Percentiles rank a stretch among this genome's conserved stretches.
These are phyloP conservation scores for Campylorhamphus procurvoides DNA, from an alignment of 2,113 vertebrate species.

Conservation along the genomic window DNA sequence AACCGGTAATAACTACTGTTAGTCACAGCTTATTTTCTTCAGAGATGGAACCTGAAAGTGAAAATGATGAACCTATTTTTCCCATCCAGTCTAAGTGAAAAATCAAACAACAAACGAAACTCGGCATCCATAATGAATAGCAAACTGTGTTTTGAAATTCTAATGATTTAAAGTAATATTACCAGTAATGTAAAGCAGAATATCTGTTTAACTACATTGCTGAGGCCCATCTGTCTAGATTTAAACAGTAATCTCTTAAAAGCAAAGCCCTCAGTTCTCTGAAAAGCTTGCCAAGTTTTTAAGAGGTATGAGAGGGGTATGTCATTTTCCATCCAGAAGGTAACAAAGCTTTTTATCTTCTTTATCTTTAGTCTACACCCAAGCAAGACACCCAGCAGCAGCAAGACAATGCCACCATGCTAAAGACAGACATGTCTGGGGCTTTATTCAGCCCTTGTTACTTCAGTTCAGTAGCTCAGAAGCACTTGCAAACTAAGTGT, in stretches of 20 bases:
- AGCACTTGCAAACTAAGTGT: background rate
- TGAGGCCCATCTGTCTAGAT: conserved; percentile 30
- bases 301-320: background rate
- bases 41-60: conserved; percentile 14
- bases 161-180: conserved; percentile 45
- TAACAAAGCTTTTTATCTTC: background rate
- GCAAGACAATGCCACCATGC: background rate
- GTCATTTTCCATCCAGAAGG: background rate
- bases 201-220: background rate
- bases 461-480: background rate
- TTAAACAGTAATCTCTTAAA: background rate
- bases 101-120: conserved; percentile 30
- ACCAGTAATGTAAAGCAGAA: conserved; percentile 25
- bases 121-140: conserved; percentile 19
- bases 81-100: conserved; percentile 31
- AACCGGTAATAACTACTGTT: conserved; percentile 9
- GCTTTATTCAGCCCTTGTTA: background rate
- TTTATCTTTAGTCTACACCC: background rate
- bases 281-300: background rate
- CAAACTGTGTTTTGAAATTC: conserved; percentile 29
- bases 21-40: conserved; percentile 36
- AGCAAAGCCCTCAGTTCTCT: background rate
- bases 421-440: background rate
- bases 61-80: conserved; percentile 46
- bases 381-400: background rate